Percentiles rank a stretch among this genome's conserved stretches.
Conservation (phyloP, 2,113 vertebrate genomes). For the Oncorhynchus mykiss region DNA sequence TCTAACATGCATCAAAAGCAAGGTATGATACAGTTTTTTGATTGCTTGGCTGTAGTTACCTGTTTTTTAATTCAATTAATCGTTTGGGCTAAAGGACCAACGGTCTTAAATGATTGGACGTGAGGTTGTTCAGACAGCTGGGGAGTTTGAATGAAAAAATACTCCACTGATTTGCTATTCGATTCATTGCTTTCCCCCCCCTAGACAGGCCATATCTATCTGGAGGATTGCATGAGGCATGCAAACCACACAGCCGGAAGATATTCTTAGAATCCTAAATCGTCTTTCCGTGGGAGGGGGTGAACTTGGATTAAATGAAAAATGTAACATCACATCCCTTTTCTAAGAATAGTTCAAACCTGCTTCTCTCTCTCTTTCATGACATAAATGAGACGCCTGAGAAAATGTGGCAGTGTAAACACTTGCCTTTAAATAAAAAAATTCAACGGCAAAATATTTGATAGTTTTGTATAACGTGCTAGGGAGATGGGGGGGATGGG, state of each 20-base stretch:
- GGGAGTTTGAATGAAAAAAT: slow-evolving; percentile 1
- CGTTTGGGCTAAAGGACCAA: neutral
- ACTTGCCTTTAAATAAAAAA: neutral
- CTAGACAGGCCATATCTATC: neutral
- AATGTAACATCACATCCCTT: slow-evolving; percentile 38
- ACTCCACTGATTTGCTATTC: slow-evolving; percentile 17
- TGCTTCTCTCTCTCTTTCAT: slow-evolving; percentile 24
- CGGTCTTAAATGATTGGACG: neutral
- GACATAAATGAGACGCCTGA: slow-evolving; percentile 9
- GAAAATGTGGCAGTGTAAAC: slow-evolving; percentile 6
- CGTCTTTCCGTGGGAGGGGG: slow-evolving; percentile 42
- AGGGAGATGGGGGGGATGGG: neutral
- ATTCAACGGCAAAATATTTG: neutral
- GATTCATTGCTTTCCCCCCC: slow-evolving; percentile 19
- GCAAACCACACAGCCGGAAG: slow-evolving; percentile 47
- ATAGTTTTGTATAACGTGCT: neutral
- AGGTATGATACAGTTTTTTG: neutral
- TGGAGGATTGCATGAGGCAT: slow-evolving; percentile 39
- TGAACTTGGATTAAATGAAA: slow-evolving; percentile 59
- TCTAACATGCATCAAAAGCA: neutral
- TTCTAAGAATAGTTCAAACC: slow-evolving; percentile 57
- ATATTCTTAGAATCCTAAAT: slow-evolving; percentile 66
- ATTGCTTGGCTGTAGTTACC: neutral
- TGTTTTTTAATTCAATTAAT: neutral
- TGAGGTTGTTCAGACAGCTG: neutral